Percentiles rank a stretch among this genome's conserved stretches.
Evolutionary conservation across 2,888 invertebrate species (phyloP).

Genomic region (Thyatira batis): DNA sequence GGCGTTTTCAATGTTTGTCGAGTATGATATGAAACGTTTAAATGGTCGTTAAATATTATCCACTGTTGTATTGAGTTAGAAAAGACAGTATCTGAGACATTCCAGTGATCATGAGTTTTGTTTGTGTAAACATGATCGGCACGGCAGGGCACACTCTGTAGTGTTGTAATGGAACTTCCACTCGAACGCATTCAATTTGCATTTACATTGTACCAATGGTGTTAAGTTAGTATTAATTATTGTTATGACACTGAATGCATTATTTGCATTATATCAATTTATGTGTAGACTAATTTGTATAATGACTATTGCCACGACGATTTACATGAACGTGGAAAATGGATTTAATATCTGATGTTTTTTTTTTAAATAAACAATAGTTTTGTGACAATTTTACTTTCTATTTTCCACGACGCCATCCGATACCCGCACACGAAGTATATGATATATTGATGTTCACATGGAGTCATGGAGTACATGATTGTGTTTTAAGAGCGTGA

Average conservation of each 20-base stretch:
- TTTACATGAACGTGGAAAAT: constrained; percentile 61
- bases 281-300: constrained; percentile 35
- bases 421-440: constrained; percentile 22
- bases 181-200: not conserved
- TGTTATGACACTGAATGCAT: constrained; percentile 28
- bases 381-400: constrained; percentile 59
- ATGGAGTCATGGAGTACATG: constrained; percentile 33
- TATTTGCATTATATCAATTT: constrained; percentile 40
- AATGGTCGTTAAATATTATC: no score
- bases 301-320: not conserved
- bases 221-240: not conserved
- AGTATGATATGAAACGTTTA: no score
- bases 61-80: not conserved
- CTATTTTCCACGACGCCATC: constrained; percentile 62
- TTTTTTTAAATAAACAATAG: constrained; percentile 54
- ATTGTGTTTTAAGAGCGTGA: constrained; percentile 52
- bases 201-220: not conserved
- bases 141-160: not conserved
- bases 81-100: not conserved
- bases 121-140: not conserved
- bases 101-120: not conserved
- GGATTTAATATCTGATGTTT: constrained; percentile 40
- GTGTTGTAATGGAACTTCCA: not conserved
- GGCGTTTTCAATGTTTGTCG: no score
- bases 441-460: not conserved